These are phyloP conservation scores for Tetragonula carbonaria DNA, from an alignment of 2,888 invertebrate species.

Conservation along the genomic window DNA sequence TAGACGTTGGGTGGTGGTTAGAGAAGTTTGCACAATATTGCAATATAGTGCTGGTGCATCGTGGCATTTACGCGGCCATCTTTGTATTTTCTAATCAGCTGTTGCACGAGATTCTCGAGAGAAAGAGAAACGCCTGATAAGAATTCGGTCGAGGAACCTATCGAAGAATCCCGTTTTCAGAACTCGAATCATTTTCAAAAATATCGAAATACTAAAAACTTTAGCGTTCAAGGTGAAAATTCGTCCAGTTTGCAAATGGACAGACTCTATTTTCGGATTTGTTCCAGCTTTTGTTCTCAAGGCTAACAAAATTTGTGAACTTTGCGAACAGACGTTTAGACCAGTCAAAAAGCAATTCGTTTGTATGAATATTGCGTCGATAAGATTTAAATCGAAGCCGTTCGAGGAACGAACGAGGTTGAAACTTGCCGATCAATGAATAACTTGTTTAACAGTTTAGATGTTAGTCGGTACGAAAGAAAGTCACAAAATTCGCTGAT, in stretches of 20 bases:
- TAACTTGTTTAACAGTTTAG: slow-evolving; percentile 1
- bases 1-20: slow-evolving; percentile 43
- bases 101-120: slow-evolving; percentile 6
- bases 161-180: neutral
- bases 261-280: neutral
- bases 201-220: neutral
- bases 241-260: too few relatives aligned
- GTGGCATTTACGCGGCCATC: slow-evolving; percentile 3
- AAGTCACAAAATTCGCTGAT: slow-evolving; percentile 36
- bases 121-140: neutral
- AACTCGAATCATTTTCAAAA: neutral
- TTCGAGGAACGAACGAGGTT: neutral
- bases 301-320: neutral
- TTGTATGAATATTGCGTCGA: neutral
- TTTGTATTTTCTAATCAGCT: slow-evolving; percentile 29
- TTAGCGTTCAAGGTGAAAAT: too few relatives aligned
- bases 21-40: slow-evolving; percentile 22
- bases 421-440: neutral
- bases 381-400: too few relatives aligned
- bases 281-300: neutral
- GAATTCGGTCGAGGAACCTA: neutral
- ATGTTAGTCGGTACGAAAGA: slow-evolving; percentile 9
- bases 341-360: neutral
- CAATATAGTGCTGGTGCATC: slow-evolving; percentile 30
- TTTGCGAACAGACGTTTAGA: neutral